Conservation (phyloP, 2,113 vertebrate species). For the Cheirogaleus medius region DNA sequence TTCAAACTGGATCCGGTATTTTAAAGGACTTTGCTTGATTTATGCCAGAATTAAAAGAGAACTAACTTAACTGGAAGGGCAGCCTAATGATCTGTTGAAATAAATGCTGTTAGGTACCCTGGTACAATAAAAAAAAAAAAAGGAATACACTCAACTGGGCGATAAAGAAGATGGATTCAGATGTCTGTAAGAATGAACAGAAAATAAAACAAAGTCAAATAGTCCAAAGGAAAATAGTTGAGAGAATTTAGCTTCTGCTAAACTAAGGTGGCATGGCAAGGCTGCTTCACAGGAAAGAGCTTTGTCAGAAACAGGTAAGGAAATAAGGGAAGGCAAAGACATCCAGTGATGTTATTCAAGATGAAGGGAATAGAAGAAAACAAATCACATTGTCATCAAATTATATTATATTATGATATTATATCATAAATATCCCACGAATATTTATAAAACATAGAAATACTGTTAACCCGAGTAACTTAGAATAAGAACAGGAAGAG, state of each 20-base stretch:
- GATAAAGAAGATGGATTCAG: not conserved
- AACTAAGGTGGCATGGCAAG: not conserved
- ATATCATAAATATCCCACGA: not conserved
- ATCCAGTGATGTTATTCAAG: not conserved
- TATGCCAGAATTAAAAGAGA: not conserved
- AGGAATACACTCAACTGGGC: not conserved
- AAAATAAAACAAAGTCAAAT: constrained; percentile 16
- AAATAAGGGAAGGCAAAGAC: not conserved
- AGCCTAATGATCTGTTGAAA: constrained; percentile 7
- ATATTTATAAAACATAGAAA: not conserved
- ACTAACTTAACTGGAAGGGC: not conserved
- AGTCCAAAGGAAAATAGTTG: not conserved
- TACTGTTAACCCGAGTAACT: not conserved
- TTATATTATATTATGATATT: not conserved
- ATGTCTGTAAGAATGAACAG: not conserved
- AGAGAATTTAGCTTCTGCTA: not conserved
- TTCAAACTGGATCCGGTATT: not conserved
- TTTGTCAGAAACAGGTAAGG: not conserved
- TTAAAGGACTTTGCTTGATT: not conserved
- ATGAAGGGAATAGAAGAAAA: not conserved
- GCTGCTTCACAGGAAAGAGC: not conserved
- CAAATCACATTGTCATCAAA: not conserved
- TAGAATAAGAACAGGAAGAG: not conserved
- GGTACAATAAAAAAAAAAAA: not conserved
- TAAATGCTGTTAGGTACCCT: not conserved